Conservation (phyloP, 2,113 vertebrate species). For the Xenopus laevis region DNA sequence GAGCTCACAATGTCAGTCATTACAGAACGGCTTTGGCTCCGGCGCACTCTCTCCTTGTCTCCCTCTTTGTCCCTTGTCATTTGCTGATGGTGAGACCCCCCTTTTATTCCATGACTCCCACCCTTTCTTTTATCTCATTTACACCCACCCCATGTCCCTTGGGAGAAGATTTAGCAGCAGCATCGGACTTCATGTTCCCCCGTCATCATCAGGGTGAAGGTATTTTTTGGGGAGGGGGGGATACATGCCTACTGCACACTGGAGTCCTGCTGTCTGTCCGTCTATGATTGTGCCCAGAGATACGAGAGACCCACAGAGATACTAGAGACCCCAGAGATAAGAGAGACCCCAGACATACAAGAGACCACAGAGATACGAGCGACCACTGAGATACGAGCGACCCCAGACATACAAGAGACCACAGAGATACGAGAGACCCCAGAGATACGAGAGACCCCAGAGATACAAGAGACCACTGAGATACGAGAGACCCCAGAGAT, state of each 20-base stretch:
- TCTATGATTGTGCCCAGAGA: slow-evolving; percentile 1
- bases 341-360: no score
- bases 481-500: no score
- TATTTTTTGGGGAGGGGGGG: neutral
- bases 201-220: slow-evolving; percentile 17
- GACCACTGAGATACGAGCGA: no score
- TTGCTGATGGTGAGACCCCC: slow-evolving; percentile 8
- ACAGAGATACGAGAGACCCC: no score
- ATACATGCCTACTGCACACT: slow-evolving; percentile 10
- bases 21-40: neutral
- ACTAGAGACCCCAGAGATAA: no score
- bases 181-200: neutral
- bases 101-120: neutral
- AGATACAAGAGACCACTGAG: no score
- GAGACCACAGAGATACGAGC: no score
- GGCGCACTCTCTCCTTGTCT: neutral
- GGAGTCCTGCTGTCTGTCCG: neutral
- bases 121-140: neutral
- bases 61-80: neutral
- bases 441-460: no score
- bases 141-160: neutral
- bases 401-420: no score
- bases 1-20: slow-evolving; percentile 31
- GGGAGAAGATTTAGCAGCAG: neutral
- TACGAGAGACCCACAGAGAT: no score